Base-by-base conservation (phyloP, 1,140 invertebrate genomes). In the Globodera rostochiensis region DNA sequence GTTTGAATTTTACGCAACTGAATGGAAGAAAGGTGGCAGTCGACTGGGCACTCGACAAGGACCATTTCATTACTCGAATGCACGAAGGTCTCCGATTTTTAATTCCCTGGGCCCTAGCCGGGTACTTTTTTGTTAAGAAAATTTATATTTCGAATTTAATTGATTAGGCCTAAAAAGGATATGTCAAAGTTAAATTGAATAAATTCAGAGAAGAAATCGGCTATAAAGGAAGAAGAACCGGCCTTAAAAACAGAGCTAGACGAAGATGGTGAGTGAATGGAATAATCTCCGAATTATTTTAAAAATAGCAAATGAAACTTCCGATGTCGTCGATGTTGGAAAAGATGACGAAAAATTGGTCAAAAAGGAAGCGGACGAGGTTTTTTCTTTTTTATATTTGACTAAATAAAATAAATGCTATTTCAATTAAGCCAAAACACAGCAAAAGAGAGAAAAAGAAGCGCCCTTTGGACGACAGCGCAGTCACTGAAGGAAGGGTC, bases 1-100 rank as follows among this genome's bases (percentile, higher is more conserved):
- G 80, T 15, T 64, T 86, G 36, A 86, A 86, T 57, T 86, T 86
- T 25, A 73, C 83, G 3, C 11, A 87, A n/a, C 84, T 86, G 15
- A 86, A 88, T 47, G 82, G 82, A 9, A 79, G 85, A 6, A 87
- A 87, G 71, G 75, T 86, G 46, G 78, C 86, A 36, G 80, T 88
- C 21, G 86, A 86, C 50, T 86, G 85, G 84, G 79, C 85, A 25
- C 6, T 86, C 21, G 60, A 84, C 69, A 88, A 86, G 46, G 85
- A 86, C 74, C 64, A 46, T 57, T 86, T 77, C 64, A 67, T 84
- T 3, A 86, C 69, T 13, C 11, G 57, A 21, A 71, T 67, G 25
- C 47, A 49, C 1, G 79, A 64, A 80, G 83, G 85, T 86, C 66
- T 6, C 19, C 53, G 3, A 78, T 67, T 49, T 57, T 73, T 25